Conservation (phyloP, 1,140 invertebrate genomes). For the Metopolophium dirhodum region DNA sequence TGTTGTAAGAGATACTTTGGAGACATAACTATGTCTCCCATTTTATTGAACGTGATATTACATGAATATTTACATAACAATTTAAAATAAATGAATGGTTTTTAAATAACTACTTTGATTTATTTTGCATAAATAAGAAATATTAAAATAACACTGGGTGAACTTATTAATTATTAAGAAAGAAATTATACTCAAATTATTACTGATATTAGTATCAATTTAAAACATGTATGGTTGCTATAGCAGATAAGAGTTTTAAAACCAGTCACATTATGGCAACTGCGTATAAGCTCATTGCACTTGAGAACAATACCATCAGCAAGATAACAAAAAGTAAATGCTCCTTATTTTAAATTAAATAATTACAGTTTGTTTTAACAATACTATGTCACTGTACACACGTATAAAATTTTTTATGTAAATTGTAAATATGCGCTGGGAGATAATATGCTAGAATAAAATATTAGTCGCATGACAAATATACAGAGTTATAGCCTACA, state of each 20-base stretch:
- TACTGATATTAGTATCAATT: slow-evolving; percentile 41
- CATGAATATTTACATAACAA: not conserved
- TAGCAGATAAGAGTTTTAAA: slow-evolving; percentile 10
- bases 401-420: not conserved
- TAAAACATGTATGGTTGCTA: not conserved
- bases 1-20: slow-evolving; percentile 40
- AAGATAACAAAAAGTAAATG: slow-evolving; percentile 38
- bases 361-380: slow-evolving; percentile 20
- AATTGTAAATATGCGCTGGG: not conserved
- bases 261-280: not conserved
- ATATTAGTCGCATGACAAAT: not conserved
- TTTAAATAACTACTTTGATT: not conserved
- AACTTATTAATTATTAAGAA: not conserved
- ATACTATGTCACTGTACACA: not conserved
- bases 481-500: not conserved
- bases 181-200: not conserved
- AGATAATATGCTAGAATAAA: slow-evolving; percentile 15
- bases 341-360: slow-evolving; percentile 1
- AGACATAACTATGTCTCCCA: slow-evolving; percentile 39
- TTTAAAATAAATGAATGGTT: not conserved
- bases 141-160: not conserved
- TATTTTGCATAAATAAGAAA: not conserved
- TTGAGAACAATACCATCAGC: slow-evolving; percentile 28
- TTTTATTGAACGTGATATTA: not conserved
- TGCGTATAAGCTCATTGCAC: not conserved